These are phyloP conservation scores for Astreopora myriophthalma DNA, from an alignment of 64 coral and sea anemone species.

Conservation along the genomic window DNA sequence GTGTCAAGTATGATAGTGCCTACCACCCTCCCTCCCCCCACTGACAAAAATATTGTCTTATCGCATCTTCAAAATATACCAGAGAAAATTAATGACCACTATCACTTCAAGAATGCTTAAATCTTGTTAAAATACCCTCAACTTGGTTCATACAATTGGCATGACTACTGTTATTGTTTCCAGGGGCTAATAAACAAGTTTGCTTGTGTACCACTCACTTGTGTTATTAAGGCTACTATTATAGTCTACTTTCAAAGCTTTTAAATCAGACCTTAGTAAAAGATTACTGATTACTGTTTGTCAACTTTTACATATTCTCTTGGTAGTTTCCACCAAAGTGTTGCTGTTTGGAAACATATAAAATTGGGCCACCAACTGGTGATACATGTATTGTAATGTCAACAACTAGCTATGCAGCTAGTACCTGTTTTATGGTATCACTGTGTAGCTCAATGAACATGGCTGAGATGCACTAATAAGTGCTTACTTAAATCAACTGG, in stretches of 20 bases:
- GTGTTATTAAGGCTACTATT: not conserved
- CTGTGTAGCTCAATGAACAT: constrained; percentile 3
- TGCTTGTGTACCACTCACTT: not conserved
- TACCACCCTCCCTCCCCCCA: not conserved
- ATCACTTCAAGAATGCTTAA: not conserved
- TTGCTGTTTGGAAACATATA: constrained; percentile 10
- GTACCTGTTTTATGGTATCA: not conserved
- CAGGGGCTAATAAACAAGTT: not conserved
- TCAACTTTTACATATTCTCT: not conserved
- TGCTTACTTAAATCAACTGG: constrained; percentile 32
- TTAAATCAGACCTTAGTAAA: not conserved
- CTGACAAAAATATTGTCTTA: not conserved
- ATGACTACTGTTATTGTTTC: not conserved
- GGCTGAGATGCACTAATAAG: not conserved
- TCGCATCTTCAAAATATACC: not conserved
- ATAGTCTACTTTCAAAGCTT: not conserved
- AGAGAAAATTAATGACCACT: not conserved
- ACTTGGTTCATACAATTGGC: constrained; percentile 1
- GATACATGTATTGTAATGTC: constrained; percentile 6
- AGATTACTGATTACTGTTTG: constrained; percentile 49
- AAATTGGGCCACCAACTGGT: not conserved
- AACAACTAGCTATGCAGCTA: constrained; percentile 43
- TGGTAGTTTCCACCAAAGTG: not conserved
- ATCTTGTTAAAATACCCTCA: not conserved
- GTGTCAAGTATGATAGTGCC: not conserved